Conservation (phyloP, 1,140 invertebrate species). For the Drosophila rufa region DNA sequence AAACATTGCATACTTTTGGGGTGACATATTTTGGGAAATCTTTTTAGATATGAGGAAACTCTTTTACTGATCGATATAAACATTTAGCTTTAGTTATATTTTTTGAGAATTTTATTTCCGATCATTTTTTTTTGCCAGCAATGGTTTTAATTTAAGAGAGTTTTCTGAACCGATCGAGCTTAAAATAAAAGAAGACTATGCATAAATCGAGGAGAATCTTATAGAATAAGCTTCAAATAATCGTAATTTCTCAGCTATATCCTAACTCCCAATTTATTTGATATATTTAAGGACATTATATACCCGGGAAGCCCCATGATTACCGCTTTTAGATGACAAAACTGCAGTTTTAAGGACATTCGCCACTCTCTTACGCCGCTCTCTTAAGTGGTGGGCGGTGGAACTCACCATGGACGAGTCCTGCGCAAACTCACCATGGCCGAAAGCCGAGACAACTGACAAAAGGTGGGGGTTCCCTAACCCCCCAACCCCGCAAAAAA, state of each 20-base stretch:
- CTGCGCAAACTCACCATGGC: slow-evolving; percentile 57
- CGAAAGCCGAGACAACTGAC: background rate
- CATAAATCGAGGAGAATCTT: no score
- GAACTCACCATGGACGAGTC: slow-evolving; percentile 29
- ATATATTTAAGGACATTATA: background rate
- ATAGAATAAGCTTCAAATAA: no score
- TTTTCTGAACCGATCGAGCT: no score
- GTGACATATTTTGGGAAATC: background rate
- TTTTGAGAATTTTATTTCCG: no score
- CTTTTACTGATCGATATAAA: background rate
- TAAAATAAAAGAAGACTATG: no score
- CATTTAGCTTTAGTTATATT: no score
- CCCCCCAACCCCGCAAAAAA: no score
- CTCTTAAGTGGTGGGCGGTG: slow-evolving; percentile 36
- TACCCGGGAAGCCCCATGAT: background rate
- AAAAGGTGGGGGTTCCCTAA: background rate
- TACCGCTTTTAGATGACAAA: background rate
- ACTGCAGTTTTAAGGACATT: background rate
- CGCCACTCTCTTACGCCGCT: slow-evolving; percentile 5
- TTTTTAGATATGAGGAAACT: background rate
- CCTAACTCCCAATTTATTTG: no score
- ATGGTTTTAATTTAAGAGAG: no score
- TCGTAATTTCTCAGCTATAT: background rate
- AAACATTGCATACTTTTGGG: background rate
- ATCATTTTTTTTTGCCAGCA: no score